These are phyloP conservation scores for Drosophila maculinotata DNA, from an alignment of 2,888 invertebrate genomes.

Conservation along the genomic window DNA sequence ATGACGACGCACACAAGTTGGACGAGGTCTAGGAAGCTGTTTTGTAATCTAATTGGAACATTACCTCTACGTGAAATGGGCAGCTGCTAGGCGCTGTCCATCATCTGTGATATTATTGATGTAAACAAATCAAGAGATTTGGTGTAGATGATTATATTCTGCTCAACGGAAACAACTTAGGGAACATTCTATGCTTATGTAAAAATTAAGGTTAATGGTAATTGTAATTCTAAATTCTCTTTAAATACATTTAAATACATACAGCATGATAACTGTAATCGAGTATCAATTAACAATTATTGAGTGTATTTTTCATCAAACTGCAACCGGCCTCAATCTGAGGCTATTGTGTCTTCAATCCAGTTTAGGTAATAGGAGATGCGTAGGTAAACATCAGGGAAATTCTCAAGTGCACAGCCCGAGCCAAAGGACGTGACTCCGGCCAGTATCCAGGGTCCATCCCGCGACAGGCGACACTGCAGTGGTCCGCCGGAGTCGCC, in stretches of 20 bases:
- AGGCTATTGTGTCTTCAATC: conserved; percentile 87
- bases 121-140: conserved; percentile 54
- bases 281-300: too few relatives aligned
- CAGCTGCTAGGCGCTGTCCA: not conserved
- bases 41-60: too few relatives aligned
- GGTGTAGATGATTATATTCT: conserved; percentile 68
- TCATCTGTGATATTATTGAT: conserved; percentile 66
- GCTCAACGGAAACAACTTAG: conserved; percentile 76
- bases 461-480: conserved; percentile 90
- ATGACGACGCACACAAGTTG: conserved; percentile 9
- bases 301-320: conserved; percentile 9
- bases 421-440: conserved; percentile 97
- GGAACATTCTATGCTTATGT: conserved; percentile 70
- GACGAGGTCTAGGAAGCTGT: conserved; percentile 34
- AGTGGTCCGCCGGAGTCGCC: conserved; percentile 96
- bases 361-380: conserved; percentile 93
- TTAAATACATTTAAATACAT: too few relatives aligned
- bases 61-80: conserved; percentile 34
- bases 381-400: conserved; percentile 94
- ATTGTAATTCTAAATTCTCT: too few relatives aligned
- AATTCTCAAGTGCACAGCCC: conserved; percentile 94
- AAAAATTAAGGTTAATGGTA: conserved; percentile 66
- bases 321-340: conserved; percentile 60
- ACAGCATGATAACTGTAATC: conserved; percentile 44
- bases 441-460: conserved; percentile 94